These are phyloP conservation scores for Mastomys coucha DNA, from an alignment of 2,113 vertebrate species.

Conservation along the genomic window DNA sequence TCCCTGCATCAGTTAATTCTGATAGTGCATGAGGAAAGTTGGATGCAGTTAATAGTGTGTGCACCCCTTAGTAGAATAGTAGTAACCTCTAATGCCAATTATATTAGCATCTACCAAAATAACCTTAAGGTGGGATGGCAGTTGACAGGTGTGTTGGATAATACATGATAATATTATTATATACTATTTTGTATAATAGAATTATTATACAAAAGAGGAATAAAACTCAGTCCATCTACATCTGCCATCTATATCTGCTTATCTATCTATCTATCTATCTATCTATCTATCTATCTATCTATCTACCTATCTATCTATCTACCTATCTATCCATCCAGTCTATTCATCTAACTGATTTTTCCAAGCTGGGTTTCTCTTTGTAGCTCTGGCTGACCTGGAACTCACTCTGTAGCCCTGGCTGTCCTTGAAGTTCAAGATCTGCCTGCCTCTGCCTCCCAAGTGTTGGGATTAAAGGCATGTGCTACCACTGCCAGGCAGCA, in stretches of 20 bases:
- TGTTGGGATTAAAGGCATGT: background rate
- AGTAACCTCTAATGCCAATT: background rate
- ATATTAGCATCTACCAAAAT: conserved; percentile 19
- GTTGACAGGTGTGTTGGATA: background rate
- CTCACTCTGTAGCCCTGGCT: too few species aligned
- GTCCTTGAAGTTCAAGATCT: too few species aligned
- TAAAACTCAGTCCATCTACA: conserved; percentile 34
- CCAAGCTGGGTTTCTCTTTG: background rate
- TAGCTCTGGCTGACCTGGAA: background rate
- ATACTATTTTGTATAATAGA: conserved; percentile 52
- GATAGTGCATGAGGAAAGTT: background rate
- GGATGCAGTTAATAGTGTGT: background rate
- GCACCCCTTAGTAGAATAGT: conserved; percentile 6
- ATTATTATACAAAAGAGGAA: conserved; percentile 44
- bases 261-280: background rate
- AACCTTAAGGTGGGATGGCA: background rate
- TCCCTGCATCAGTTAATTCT: background rate
- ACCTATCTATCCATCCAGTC: too few species aligned
- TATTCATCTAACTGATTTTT: background rate
- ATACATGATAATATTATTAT: conserved; percentile 38
- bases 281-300: too few species aligned
- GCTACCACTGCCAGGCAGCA: background rate
- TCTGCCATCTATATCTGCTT: background rate
- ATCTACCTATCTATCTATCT: too few species aligned
- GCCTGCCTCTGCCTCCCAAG: background rate